Evolutionary conservation across 2,113 vertebrate genomes (phyloP).

Genomic region (Trichomycterus rosablanca): DNA sequence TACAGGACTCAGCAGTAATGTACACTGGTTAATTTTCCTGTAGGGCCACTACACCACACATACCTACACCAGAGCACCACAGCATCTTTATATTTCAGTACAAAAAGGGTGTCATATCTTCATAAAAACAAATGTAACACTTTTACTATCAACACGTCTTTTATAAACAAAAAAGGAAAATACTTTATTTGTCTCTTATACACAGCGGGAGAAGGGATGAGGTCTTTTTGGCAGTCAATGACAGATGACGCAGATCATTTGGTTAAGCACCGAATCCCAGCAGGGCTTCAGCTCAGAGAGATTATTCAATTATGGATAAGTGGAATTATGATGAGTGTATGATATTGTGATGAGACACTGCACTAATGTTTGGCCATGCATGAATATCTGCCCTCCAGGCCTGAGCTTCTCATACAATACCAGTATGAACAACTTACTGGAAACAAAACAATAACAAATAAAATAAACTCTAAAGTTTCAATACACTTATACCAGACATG

Average conservation of each 20-base stretch:
- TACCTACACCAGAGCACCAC: not conserved
- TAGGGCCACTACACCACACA: too few relatives aligned
- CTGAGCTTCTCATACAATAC: constrained; percentile 19
- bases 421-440: constrained; percentile 18
- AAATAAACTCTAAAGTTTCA: not conserved
- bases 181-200: not conserved
- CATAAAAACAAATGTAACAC: not conserved
- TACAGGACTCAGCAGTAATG: constrained; percentile 3
- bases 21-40: too few relatives aligned
- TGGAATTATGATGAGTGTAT: constrained; percentile 40
- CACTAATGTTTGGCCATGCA: constrained; percentile 48
- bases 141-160: not conserved
- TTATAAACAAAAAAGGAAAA: not conserved
- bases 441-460: constrained; percentile 31
- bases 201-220: constrained; percentile 37
- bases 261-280: constrained; percentile 42
- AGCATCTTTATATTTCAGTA: not conserved
- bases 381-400: constrained; percentile 34
- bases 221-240: constrained; percentile 46
- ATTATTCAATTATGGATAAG: constrained; percentile 45
- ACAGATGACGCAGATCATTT: constrained; percentile 48
- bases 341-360: constrained; percentile 42
- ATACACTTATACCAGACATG: too few relatives aligned
- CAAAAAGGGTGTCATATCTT: not conserved
- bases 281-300: constrained; percentile 39